phyloP scores from a whole-genome alignment of 2,113 vertebrate species.

The Ophiodon elongatus region DNA sequence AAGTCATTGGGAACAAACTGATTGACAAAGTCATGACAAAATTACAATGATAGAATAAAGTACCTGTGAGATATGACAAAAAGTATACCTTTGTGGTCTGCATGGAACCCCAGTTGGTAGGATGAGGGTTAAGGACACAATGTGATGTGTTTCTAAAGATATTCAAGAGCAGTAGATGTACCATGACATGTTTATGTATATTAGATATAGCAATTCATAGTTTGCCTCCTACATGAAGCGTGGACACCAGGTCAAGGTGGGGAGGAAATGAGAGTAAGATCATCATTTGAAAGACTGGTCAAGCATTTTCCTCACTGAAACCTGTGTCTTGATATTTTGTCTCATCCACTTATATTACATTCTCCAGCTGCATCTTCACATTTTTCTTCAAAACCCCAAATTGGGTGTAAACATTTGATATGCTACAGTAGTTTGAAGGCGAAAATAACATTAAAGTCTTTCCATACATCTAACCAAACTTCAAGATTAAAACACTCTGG shows the following conservation, averaged over 20 bases:
- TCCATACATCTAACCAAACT: constrained; percentile 24
- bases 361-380: constrained; percentile 4
- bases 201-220: constrained; percentile 12
- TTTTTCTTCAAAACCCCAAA: constrained; percentile 15
- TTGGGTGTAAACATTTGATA: constrained; percentile 29
- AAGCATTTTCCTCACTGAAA: neutral
- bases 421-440: constrained; percentile 1
- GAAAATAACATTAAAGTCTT: constrained; percentile 28
- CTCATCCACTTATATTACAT: neutral
- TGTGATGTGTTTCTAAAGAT: neutral
- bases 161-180: constrained; percentile 17
- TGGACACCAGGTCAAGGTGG: constrained; percentile 23
- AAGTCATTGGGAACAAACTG: too few relatives aligned
- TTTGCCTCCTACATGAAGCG: neutral
- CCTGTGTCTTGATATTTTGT: neutral
- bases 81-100: neutral
- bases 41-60: too few relatives aligned
- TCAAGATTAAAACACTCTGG: constrained; percentile 45
- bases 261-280: constrained; percentile 5
- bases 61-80: neutral
- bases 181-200: constrained; percentile 23
- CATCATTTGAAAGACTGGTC: constrained; percentile 20
- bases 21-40: too few relatives aligned
- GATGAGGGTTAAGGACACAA: neutral
- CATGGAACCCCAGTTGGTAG: neutral